Percentiles rank a stretch among this genome's conserved stretches.
These are phyloP conservation scores for Mimumesa dahlbomi DNA, from an alignment of 2,888 invertebrate species.

Conservation along the genomic window DNA sequence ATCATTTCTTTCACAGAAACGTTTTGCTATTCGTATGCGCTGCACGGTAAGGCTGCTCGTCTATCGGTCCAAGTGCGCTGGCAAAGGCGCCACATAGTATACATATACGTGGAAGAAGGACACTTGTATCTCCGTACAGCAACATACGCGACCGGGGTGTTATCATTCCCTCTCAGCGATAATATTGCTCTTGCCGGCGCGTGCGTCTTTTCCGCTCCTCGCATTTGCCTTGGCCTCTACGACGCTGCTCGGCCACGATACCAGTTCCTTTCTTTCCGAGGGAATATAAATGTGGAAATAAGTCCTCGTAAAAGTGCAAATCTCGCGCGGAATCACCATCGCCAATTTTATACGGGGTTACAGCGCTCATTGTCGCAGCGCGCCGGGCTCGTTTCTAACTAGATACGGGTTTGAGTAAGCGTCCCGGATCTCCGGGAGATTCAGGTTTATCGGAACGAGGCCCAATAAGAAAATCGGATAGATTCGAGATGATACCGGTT, in stretches of 20 bases:
- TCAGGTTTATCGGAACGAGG: no score
- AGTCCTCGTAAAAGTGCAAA: conserved; percentile 43
- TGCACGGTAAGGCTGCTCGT: conserved; percentile 1
- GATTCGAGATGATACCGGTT: no score
- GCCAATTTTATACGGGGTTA: conserved; percentile 28
- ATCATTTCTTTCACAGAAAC: not conserved
- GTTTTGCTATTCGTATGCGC: not conserved
- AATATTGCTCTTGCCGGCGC: conserved; percentile 71
- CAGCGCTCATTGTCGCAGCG: conserved; percentile 4
- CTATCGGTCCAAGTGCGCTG: conserved; percentile 37
- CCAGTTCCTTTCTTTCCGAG: conserved; percentile 19
- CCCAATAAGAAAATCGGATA: no score
- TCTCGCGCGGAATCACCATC: conserved; percentile 23
- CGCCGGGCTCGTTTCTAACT: no score
- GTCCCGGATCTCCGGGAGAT: no score
- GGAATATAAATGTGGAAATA: conserved; percentile 49
- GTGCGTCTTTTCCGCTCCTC: conserved; percentile 52
- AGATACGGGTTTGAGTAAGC: no score
- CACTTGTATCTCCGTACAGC: conserved; percentile 56
- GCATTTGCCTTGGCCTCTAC: conserved; percentile 51
- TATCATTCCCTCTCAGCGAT: conserved; percentile 74
- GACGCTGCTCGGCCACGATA: conserved; percentile 31
- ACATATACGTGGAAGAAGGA: conserved; percentile 46
- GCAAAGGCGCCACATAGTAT: conserved; percentile 37
- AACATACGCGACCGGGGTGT: conserved; percentile 72